phyloP scores from a whole-genome alignment of 2,797 vertebrate genomes.

The Coilia nasus region DNA sequence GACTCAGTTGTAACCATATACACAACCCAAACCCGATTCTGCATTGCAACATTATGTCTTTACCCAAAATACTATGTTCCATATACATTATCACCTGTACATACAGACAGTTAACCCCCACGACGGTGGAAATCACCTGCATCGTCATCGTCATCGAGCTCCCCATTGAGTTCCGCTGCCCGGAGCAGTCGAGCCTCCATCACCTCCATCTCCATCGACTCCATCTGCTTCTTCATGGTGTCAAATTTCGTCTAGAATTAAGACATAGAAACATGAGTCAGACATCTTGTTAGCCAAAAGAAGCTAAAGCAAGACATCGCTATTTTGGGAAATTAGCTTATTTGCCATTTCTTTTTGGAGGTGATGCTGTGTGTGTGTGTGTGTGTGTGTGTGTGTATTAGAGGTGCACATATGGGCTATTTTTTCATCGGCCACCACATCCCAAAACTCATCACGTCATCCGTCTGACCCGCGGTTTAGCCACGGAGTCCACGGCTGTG shows the following conservation, averaged over 20 bases:
- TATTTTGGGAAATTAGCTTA: too few species aligned
- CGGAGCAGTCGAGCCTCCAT: conserved; percentile 94
- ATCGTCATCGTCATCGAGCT: conserved; percentile 83
- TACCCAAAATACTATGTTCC: not conserved
- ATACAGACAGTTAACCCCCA: too few species aligned
- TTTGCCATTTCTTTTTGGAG: too few species aligned
- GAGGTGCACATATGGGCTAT: too few species aligned
- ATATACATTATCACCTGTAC: not conserved
- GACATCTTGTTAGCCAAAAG: too few species aligned
- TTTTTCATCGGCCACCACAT: too few species aligned
- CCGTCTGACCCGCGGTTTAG: too few species aligned
- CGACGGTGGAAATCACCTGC: conserved; percentile 43
- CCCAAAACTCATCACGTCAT: too few species aligned
- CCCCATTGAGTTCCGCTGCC: conserved; percentile 90
- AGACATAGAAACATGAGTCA: too few species aligned
- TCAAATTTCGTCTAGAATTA: conserved; percentile 85
- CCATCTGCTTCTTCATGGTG: conserved; percentile 88
- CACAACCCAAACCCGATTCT: not conserved
- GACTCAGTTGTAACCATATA: not conserved
- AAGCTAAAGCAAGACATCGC: too few species aligned
- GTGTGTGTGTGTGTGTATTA: conserved; percentile 3
- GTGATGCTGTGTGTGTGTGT: not conserved
- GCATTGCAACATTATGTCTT: not conserved
- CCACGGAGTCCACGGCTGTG: too few species aligned
- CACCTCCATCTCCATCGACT: conserved; percentile 94